These are phyloP conservation scores for Tuberolachnus salignus DNA, from an alignment of 2,888 invertebrate genomes.

Conservation along the genomic window DNA sequence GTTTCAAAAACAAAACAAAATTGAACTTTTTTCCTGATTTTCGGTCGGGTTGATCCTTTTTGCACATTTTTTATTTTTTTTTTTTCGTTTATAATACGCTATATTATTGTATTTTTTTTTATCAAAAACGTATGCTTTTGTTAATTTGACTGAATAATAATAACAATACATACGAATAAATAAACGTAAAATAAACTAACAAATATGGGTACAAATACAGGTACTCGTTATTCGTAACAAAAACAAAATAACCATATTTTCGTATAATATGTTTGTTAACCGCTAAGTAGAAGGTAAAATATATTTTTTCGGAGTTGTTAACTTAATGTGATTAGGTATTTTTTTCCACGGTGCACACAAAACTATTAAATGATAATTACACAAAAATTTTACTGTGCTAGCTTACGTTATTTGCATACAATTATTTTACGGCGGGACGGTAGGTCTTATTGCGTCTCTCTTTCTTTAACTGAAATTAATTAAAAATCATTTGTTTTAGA, in stretches of 20 bases:
- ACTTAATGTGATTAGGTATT: not conserved
- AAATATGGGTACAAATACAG: not conserved
- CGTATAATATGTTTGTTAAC: not conserved
- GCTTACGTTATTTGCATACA: too few species aligned
- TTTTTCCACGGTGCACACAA: not conserved
- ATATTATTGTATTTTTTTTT: too few species aligned
- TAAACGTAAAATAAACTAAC: conserved; percentile 17
- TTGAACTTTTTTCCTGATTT: conserved; percentile 2
- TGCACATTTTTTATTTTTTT: not conserved
- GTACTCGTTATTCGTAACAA: not conserved
- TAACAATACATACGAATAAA: conserved; percentile 4
- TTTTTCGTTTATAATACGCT: too few species aligned
- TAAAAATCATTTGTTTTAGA: too few species aligned
- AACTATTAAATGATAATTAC: too few species aligned
- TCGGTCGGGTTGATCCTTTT: conserved; percentile 6
- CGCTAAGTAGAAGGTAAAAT: not conserved
- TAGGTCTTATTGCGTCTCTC: too few species aligned
- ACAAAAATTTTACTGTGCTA: too few species aligned
- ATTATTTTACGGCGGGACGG: too few species aligned
- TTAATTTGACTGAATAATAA: conserved; percentile 31
- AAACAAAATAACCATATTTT: not conserved
- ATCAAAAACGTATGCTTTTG: conserved; percentile 9
- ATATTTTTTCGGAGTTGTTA: not conserved
- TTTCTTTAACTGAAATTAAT: too few species aligned
- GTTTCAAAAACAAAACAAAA: conserved; percentile 29